Evolutionary conservation across 2,113 vertebrate species (phyloP).

Genomic region (Tupaia chinensis): DNA sequence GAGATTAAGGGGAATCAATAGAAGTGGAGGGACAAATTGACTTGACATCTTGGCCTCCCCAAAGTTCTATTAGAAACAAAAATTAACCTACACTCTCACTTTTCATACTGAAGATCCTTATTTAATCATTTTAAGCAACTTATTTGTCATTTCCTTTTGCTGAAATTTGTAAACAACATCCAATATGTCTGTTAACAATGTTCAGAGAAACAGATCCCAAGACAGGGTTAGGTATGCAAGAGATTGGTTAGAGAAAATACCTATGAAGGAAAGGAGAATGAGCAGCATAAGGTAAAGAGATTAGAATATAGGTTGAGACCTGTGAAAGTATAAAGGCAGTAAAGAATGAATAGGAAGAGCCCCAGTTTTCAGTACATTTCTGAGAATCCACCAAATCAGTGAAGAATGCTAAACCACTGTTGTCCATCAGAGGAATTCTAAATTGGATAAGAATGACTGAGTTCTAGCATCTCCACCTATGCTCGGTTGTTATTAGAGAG

Average conservation of each 20-base stretch:
- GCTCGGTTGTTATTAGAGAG: background rate
- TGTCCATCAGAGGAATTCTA: background rate
- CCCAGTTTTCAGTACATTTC: background rate
- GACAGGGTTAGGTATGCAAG: background rate
- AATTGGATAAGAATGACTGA: background rate
- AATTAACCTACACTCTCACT: background rate
- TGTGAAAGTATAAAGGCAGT: background rate
- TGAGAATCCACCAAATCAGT: background rate
- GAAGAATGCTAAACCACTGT: background rate
- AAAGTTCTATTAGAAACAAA: background rate
- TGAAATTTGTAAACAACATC: background rate
- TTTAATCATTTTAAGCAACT: slow-evolving; percentile 22
- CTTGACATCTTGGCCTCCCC: background rate
- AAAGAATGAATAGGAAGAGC: background rate
- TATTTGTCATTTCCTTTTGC: slow-evolving; percentile 25
- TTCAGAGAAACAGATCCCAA: background rate
- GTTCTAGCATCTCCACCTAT: background rate
- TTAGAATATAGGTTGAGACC: background rate
- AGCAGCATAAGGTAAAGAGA: background rate
- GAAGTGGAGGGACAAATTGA: too few relatives aligned
- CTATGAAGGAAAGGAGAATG: background rate
- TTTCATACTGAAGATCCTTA: background rate
- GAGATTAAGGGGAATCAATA: too few relatives aligned
- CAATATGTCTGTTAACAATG: background rate
- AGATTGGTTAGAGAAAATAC: background rate